Evolutionary conservation across 2,888 invertebrate species (phyloP), one percentile per base, ranked within the genome.

Genomic region (Megaustenia siamemsis): DNA sequence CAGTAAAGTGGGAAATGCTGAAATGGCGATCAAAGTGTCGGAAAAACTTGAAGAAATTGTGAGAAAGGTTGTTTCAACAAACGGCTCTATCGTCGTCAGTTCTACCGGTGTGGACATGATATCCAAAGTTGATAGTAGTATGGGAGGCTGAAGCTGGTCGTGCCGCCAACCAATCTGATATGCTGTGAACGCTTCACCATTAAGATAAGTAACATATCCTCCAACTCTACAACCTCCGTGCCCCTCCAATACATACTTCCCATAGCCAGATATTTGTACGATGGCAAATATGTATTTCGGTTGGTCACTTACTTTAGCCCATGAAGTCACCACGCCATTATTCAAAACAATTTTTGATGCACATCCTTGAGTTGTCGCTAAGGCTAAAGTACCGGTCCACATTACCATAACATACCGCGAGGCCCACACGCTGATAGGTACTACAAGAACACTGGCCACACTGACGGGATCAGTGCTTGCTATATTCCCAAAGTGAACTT

Each of bases 371-470:
- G 73, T 49, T n/a, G 76, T 38, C 38, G 24, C 76, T 77, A 77
- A 40, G 1, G n/a, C n/a, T 21, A 77, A 10, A 5, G 38, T 40
- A 60, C 76, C 76, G n/a, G 12, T n/a, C 8, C 24, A 24, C 38
- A 77, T 63, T 4, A 78, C 1, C 40, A 28, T 78, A 2, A 78
- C 78, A 32, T 78, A 78, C 45, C 78, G 40, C 28, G 78, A 28
- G 10, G 63, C 60, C 78, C 78, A 78, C 0, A 28, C 40, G 63
- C 38, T n/a, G 12, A 78, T 45, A 0, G 78, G 78, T n/a, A 43
- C 40, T 15, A 63, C 21, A 15, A 78, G 24, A 38, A 78, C 78
- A 40, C 78, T 35, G 24, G 78, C 56, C 10, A 35, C 28, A 21
- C 45, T 63, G 32, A 24, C 28, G 32, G 21, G 10, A 1, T 18